Evolutionary conservation across 2,888 invertebrate species (phyloP).

Genomic region (Choreutis nemorana): DNA sequence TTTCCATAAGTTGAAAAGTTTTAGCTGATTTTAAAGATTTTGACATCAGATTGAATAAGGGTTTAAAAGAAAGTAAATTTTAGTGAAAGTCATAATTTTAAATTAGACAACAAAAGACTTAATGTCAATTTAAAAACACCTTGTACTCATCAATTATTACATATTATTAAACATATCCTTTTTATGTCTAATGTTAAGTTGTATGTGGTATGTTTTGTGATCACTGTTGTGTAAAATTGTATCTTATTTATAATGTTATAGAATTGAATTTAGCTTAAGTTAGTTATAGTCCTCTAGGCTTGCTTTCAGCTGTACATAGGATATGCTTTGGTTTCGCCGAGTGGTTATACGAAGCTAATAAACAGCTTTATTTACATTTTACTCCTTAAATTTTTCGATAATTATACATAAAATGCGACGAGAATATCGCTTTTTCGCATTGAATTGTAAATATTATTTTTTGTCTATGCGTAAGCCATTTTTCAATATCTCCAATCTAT

Average conservation of each 20-base stretch:
- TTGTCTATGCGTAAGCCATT: slow-evolving; percentile 36
- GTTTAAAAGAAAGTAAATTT: too few relatives aligned
- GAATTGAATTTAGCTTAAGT: slow-evolving; percentile 25
- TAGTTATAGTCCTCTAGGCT: slow-evolving; percentile 34
- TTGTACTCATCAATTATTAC: slow-evolving; percentile 58
- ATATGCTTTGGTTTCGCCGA: slow-evolving; percentile 26
- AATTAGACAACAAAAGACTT: too few relatives aligned
- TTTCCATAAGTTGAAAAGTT: too few relatives aligned
- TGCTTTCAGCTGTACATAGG: slow-evolving; percentile 36
- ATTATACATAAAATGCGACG: slow-evolving; percentile 27
- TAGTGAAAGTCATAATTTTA: too few relatives aligned
- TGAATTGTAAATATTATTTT: slow-evolving; percentile 43
- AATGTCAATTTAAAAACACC: too few relatives aligned
- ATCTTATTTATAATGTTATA: slow-evolving; percentile 30
- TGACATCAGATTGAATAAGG: too few relatives aligned
- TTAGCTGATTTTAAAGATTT: too few relatives aligned
- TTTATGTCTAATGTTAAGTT: slow-evolving; percentile 30
- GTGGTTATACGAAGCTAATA: slow-evolving; percentile 15
- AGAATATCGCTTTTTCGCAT: slow-evolving; percentile 20
- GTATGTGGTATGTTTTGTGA: slow-evolving; percentile 39
- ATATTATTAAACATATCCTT: slow-evolving; percentile 50
- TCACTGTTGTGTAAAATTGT: slow-evolving; percentile 34
- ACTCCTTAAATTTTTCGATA: slow-evolving; percentile 25
- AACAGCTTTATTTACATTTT: slow-evolving; percentile 23
- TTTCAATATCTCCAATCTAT: slow-evolving; percentile 26